phyloP scores from a whole-genome alignment of 2,797 vertebrate species.

The Scyliorhinus canicula region DNA sequence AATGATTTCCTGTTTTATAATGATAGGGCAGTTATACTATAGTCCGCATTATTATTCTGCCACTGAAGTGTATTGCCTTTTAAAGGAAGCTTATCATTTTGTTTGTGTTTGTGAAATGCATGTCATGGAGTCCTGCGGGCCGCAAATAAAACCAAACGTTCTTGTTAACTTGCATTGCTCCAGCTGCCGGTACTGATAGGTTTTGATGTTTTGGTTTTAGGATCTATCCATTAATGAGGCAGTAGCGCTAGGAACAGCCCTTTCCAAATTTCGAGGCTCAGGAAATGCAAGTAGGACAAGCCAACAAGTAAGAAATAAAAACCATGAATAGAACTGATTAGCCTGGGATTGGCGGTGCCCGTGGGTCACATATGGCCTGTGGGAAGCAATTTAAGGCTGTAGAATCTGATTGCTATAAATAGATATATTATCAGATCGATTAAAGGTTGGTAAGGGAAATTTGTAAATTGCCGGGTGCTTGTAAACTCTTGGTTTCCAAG shows the following conservation, averaged over 20 bases:
- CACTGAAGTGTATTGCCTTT: background rate
- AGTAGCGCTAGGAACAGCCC: background rate
- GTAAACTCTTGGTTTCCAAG: background rate
- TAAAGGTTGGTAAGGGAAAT: background rate
- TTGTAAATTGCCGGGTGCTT: background rate
- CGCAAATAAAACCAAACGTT: background rate
- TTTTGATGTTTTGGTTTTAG: background rate
- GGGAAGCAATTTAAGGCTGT: background rate
- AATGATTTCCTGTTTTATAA: background rate
- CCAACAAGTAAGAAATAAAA: background rate
- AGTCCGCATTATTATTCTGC: background rate
- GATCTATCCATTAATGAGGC: background rate
- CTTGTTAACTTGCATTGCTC: background rate
- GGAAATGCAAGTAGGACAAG: background rate
- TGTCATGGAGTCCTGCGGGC: too few relatives aligned
- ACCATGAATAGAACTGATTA: background rate
- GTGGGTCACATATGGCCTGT: background rate
- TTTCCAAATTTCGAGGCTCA: background rate
- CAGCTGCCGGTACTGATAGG: background rate
- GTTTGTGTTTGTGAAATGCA: background rate
- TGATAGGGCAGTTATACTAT: background rate
- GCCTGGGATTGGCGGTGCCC: background rate
- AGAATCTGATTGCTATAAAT: background rate
- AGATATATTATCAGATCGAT: background rate
- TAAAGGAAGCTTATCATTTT: background rate